These are phyloP conservation scores for Eulimnadia texana DNA, from an alignment of 1,140 invertebrate species.

Conservation along the genomic window DNA sequence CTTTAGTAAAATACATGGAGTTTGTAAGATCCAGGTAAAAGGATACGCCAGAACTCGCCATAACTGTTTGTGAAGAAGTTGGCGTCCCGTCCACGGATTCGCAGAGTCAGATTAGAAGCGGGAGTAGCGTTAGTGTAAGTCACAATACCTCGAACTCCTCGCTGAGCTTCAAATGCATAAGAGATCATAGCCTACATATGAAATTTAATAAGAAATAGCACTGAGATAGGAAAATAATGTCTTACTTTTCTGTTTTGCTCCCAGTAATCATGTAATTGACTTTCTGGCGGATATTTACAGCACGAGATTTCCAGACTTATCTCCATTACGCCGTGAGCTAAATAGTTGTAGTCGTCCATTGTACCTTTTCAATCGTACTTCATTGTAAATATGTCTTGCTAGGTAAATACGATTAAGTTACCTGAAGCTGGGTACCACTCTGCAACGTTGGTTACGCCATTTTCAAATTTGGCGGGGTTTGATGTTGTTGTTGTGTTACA, in stretches of 20 bases:
- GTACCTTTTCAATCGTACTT: constrained; percentile 34
- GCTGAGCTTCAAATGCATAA: constrained; percentile 25
- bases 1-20: constrained; percentile 21
- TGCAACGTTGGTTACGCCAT: constrained; percentile 84
- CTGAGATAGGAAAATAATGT: constrained; percentile 19
- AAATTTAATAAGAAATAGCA: constrained; percentile 14
- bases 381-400: not conserved
- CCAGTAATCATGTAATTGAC: constrained; percentile 38
- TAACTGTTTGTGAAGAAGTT: constrained; percentile 22
- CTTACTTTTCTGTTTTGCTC: constrained; percentile 34
- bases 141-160: constrained; percentile 34
- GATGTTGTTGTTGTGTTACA: constrained; percentile 13
- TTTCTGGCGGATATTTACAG: constrained; percentile 69
- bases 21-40: constrained; percentile 30
- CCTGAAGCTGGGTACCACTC: constrained; percentile 51
- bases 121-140: constrained; percentile 21
- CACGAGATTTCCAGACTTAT: constrained; percentile 94
- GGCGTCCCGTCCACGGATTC: constrained; percentile 27
- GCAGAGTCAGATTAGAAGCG: not conserved
- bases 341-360: constrained; percentile 97
- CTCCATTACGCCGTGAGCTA: constrained; percentile 96
- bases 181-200: constrained; percentile 28
- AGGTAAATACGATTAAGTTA: not conserved
- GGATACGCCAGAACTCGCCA: constrained; percentile 32
- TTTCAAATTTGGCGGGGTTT: constrained; percentile 54